Conservation (phyloP, 2,888 invertebrate genomes). For the Rutpela maculata region DNA sequence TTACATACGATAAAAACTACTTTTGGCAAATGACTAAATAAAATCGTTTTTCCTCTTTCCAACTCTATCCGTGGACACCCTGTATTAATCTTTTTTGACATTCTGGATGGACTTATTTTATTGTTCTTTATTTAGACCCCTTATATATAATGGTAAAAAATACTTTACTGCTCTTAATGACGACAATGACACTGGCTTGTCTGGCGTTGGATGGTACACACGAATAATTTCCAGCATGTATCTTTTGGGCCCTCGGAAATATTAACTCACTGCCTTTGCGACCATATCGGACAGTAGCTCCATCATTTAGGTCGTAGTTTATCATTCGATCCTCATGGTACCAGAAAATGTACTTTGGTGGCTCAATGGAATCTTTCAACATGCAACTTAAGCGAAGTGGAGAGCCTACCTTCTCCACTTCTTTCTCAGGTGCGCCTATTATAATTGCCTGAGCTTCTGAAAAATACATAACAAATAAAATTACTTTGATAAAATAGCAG, state of each 20-base stretch:
- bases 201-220: constrained; percentile 88
- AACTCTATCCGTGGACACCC: too few relatives aligned
- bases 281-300: constrained; percentile 76
- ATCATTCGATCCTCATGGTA: constrained; percentile 91
- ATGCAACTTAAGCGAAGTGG: constrained; percentile 83
- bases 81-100: too few relatives aligned
- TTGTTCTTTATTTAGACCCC: neutral
- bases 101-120: too few relatives aligned
- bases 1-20: too few relatives aligned
- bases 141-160: neutral
- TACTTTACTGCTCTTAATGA: constrained; percentile 42
- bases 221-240: constrained; percentile 87
- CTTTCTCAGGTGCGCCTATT: constrained; percentile 76
- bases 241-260: constrained; percentile 75
- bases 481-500: neutral
- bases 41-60: too few relatives aligned
- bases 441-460: constrained; percentile 84
- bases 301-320: constrained; percentile 84
- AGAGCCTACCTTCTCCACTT: constrained; percentile 74
- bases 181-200: constrained; percentile 82
- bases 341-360: constrained; percentile 86
- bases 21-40: too few relatives aligned
- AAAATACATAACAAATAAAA: constrained; percentile 54
- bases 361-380: constrained; percentile 81
- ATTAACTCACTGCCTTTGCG: constrained; percentile 75